Base-by-base conservation (phyloP, 2,113 vertebrate genomes). In the Siniperca knerii region DNA sequence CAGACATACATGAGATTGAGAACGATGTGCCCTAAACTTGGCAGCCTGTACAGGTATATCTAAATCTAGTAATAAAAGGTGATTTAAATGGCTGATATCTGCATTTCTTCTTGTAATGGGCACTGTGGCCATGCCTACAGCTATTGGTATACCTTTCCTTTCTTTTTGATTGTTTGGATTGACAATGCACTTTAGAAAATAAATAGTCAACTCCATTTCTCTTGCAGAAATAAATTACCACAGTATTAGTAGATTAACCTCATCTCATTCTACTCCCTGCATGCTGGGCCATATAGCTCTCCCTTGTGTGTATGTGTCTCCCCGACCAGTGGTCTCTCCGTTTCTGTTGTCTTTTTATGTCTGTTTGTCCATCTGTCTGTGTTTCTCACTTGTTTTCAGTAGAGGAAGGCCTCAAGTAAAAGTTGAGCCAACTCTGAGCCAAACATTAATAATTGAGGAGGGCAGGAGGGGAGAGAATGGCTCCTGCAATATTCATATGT, bases 401-500 rank as follows among this genome's bases (percentile, higher is more conserved):
- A 75, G 70, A 84, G 58, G 81, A 87, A 35, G 54, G 89, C 85
- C 73, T 88, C 52, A 33, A 90, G 90, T 86, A 79, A 85, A 93
- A 94, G 87, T 93, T 92, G 92, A 89, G 89, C 90, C 84, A 90
- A 93, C 88, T 94, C 88, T 83, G 91, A 92, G 90, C 79, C 90
- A 90, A 87, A 93, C 84, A 91, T 95, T 93, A 95, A 95, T 95
- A 93, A 95, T 95, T 93, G 90, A 96, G 90, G 86, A 86, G 88
- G 92, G 91, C 93, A 92, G 83, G 91, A 94, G 91, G 92, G 90
- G 87, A 92, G 88, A 94, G 93, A 95, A 94, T 92, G 92, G 87
- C 94, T 94, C 66, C 92, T 96, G 95, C 94, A 96, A 94, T 96
- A 96, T 96, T 96, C 94, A 96, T 95, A 94, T 90, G 92, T 94